These are phyloP conservation scores for Rhopalosiphum nymphaeae DNA, from an alignment of 2,888 invertebrate genomes.

Conservation along the genomic window DNA sequence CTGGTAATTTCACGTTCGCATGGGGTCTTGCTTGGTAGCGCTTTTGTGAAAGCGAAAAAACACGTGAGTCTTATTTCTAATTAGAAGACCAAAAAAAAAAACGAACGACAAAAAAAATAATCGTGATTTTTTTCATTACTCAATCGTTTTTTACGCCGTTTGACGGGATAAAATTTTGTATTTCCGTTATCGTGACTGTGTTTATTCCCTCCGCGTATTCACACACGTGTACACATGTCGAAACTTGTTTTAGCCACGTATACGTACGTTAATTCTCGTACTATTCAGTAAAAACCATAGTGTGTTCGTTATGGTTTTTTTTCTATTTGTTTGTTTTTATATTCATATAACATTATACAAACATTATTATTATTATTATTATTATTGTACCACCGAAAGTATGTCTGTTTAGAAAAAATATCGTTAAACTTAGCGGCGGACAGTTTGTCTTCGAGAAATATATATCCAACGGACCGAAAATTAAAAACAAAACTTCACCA, in stretches of 20 bases:
- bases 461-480: conserved; percentile 50
- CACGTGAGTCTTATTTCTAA: conserved; percentile 46
- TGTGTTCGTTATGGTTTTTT: conserved; percentile 51
- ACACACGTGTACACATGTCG: conserved; percentile 22
- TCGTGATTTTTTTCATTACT: background rate
- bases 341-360: background rate
- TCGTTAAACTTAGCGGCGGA: conserved; percentile 47
- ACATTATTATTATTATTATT: background rate
- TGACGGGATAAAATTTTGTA: conserved; percentile 37
- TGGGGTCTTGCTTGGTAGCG: conserved; percentile 31
- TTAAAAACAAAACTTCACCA: conserved; percentile 36
- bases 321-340: conserved; percentile 24
- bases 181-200: conserved; percentile 44
- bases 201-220: conserved; percentile 16
- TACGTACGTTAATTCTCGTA: conserved; percentile 38
- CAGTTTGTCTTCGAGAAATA: conserved; percentile 35
- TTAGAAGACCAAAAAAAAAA: conserved; percentile 39
- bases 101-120: background rate
- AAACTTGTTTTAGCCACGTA: conserved; percentile 45
- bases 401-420: conserved; percentile 10
- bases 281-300: conserved; percentile 34
- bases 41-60: conserved; percentile 39
- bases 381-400: background rate
- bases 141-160: background rate
- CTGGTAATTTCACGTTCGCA: conserved; percentile 61